phyloP scores from a whole-genome alignment of 2,797 vertebrate species.

The Takifugu rubripes region DNA sequence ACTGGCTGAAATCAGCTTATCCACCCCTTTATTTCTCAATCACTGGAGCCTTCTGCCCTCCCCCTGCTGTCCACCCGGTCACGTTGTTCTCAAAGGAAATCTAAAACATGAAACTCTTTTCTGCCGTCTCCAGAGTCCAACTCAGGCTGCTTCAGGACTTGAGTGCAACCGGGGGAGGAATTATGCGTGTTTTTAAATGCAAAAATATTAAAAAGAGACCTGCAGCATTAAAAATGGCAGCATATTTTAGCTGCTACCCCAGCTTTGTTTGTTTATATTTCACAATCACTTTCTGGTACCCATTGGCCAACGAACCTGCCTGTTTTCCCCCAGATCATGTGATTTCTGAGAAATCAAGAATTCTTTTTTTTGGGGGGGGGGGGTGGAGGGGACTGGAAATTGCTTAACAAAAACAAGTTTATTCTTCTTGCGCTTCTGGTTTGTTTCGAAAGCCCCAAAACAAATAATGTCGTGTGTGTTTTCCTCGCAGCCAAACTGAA shows the following conservation, averaged over 20 bases:
- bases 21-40: constrained; percentile 53
- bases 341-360: constrained; percentile 65
- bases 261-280: constrained; percentile 41
- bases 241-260: too few species aligned
- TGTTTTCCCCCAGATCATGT: constrained; percentile 66
- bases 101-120: too few species aligned
- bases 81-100: too few species aligned
- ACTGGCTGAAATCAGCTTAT: constrained; percentile 18
- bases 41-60: constrained; percentile 13
- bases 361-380: not conserved
- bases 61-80: not conserved
- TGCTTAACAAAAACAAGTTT: too few species aligned
- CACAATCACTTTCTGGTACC: constrained; percentile 51
- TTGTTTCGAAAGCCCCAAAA: too few species aligned
- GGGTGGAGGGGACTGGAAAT: too few species aligned
- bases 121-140: too few species aligned
- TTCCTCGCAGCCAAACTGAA: too few species aligned
- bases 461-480: too few species aligned
- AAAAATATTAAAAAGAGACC: not conserved
- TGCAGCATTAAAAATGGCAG: not conserved
- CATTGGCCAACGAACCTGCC: constrained; percentile 37
- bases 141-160: too few species aligned
- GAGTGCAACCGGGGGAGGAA: too few species aligned
- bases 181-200: not conserved
- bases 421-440: too few species aligned